phyloP scores from a whole-genome alignment of 1,140 invertebrate species.

The Melanaphis sacchari region DNA sequence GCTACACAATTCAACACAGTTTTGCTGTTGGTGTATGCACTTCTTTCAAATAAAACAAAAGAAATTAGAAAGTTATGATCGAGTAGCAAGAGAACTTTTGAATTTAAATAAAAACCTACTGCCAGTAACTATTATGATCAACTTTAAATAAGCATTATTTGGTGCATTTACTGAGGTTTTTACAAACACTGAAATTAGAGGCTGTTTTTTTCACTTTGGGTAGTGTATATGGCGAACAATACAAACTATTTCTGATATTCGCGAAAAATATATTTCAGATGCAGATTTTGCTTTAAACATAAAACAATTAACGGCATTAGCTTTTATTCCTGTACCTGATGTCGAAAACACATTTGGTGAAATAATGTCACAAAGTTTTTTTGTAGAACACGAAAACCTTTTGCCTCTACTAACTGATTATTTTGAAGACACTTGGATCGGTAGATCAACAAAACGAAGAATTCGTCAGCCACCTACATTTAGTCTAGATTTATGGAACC shows the following conservation, averaged over 20 bases:
- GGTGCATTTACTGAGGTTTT: background rate
- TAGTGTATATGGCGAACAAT: background rate
- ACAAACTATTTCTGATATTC: background rate
- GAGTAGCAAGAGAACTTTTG: background rate
- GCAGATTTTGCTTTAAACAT: background rate
- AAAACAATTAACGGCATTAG: background rate
- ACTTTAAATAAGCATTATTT: background rate
- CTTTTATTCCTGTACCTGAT: background rate
- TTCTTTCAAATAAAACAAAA: background rate
- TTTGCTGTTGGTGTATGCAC: background rate
- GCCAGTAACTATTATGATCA: background rate
- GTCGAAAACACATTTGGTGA: background rate
- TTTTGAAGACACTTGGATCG: background rate
- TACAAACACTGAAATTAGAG: background rate
- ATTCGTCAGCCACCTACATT: background rate
- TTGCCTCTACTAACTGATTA: background rate
- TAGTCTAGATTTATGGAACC: background rate
- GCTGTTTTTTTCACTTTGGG: background rate
- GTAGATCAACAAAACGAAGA: background rate
- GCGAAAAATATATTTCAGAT: constrained; percentile 2
- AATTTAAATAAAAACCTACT: constrained; percentile 19
- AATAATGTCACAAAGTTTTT: background rate
- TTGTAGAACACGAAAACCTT: background rate
- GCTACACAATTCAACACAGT: background rate
- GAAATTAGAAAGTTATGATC: background rate